These are phyloP conservation scores for Aethes cnicana DNA, from an alignment of 2,888 invertebrate genomes.

Conservation along the genomic window DNA sequence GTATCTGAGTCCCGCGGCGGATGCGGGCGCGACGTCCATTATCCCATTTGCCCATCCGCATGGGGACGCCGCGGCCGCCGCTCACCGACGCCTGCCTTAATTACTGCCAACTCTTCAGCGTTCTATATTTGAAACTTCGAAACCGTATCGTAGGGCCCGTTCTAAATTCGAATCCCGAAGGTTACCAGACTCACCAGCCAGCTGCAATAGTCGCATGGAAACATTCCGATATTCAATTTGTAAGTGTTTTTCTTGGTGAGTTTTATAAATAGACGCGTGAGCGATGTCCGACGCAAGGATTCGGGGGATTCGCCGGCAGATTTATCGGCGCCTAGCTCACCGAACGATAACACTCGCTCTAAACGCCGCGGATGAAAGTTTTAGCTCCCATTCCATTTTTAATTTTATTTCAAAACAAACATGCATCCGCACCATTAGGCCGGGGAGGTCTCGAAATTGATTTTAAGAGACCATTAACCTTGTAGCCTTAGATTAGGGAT, in stretches of 20 bases:
- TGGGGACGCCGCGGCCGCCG: slow-evolving; percentile 61
- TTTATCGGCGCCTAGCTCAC: slow-evolving; percentile 69
- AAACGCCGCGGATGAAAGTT: slow-evolving; percentile 72
- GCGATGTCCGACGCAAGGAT: slow-evolving; percentile 63
- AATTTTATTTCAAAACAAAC: slow-evolving; percentile 60
- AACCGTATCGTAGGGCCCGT: slow-evolving; percentile 50
- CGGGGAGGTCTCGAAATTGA: slow-evolving; percentile 56
- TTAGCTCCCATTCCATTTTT: slow-evolving; percentile 68
- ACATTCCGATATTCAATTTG: slow-evolving; percentile 54
- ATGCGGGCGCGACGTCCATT: slow-evolving; percentile 82
- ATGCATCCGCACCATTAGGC: neutral
- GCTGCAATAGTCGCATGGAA: slow-evolving; percentile 43
- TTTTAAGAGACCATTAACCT: slow-evolving; percentile 72
- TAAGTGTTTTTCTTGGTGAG: slow-evolving; percentile 62
- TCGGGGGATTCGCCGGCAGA: slow-evolving; percentile 72
- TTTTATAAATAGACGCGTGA: slow-evolving; percentile 68
- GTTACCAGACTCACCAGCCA: slow-evolving; percentile 43
- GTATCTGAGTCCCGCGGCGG: slow-evolving; percentile 79
- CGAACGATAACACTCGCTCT: slow-evolving; percentile 69
- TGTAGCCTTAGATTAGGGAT: slow-evolving; percentile 58
- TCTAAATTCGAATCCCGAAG: slow-evolving; percentile 54
- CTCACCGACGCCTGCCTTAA: slow-evolving; percentile 52
- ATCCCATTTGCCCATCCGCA: slow-evolving; percentile 82
- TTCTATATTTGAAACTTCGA: slow-evolving; percentile 68
- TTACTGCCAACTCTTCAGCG: slow-evolving; percentile 54